These are phyloP conservation scores for Conus betulinus DNA, from an alignment of 1,140 invertebrate genomes.

Conservation along the genomic window DNA sequence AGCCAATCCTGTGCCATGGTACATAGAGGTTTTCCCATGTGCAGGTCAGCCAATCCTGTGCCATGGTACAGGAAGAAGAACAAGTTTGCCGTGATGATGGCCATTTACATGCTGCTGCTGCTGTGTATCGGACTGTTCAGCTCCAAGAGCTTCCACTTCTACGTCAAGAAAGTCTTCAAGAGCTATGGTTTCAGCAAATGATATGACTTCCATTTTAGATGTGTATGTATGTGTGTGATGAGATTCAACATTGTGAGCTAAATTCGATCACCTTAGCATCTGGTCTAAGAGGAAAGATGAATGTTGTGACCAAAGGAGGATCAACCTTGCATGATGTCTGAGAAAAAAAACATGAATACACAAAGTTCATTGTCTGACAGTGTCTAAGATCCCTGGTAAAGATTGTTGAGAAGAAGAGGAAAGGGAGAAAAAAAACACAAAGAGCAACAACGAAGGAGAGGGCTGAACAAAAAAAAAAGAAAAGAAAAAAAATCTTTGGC, in stretches of 20 bases:
- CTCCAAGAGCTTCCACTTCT: slow-evolving; percentile 61
- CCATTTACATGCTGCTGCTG: slow-evolving; percentile 65
- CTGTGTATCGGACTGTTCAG: slow-evolving; percentile 64
- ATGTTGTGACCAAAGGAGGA: neutral
- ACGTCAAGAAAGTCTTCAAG: slow-evolving; percentile 41
- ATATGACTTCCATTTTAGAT: neutral
- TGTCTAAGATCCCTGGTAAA: neutral
- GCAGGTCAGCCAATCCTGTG: neutral
- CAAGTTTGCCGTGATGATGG: slow-evolving; percentile 69
- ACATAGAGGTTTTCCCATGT: neutral
- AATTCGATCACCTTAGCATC: neutral
- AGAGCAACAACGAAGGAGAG: neutral
- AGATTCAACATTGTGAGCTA: neutral
- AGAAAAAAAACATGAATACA: neutral
- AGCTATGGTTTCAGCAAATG: neutral
- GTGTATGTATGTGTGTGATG: neutral
- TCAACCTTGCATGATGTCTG: neutral
- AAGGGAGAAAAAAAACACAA: neutral
- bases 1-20: neutral
- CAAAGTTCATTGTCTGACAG: neutral
- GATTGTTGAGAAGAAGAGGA: neutral
- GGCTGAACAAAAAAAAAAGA: neutral
- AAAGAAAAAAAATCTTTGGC: neutral
- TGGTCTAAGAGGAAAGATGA: no score
- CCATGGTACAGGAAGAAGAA: slow-evolving; percentile 66